Conservation (phyloP, 1,140 invertebrate genomes). For the Drosophila miranda region DNA sequence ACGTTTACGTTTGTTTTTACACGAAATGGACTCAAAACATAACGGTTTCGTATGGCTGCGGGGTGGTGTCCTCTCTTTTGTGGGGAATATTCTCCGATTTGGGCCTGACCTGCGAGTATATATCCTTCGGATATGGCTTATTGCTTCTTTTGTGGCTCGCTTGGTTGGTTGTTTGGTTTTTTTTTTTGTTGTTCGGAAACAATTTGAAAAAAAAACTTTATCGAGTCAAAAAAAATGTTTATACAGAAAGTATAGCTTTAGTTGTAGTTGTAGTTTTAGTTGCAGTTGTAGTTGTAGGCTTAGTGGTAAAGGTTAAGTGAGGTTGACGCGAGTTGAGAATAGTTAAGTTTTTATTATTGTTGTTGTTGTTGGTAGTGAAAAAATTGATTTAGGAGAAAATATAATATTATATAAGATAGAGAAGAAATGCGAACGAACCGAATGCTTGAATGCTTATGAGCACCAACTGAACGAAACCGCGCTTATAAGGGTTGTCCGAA, state of each 20-base stretch:
- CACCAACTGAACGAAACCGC: conserved; percentile 45
- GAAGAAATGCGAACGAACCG: conserved; percentile 83
- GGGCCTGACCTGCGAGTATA: not conserved
- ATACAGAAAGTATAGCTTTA: conserved; percentile 57
- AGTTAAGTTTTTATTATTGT: conserved; percentile 67
- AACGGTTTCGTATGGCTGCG: conserved; percentile 32
- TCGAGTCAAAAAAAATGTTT: conserved; percentile 55
- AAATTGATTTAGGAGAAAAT: conserved; percentile 82
- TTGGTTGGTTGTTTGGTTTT: not conserved
- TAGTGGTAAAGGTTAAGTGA: conserved; percentile 71
- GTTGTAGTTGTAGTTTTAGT: conserved; percentile 43
- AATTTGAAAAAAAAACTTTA: conserved; percentile 56
- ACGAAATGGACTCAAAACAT: conserved; percentile 70
- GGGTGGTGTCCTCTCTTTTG: conserved; percentile 28
- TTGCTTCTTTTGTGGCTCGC: conserved; percentile 3
- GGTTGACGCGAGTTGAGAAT: conserved; percentile 73
- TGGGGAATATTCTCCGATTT: not conserved
- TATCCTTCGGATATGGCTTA: conserved; percentile 12
- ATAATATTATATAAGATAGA: conserved; percentile 83
- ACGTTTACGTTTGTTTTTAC: conserved; percentile 76
- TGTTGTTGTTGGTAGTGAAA: conserved; percentile 78
- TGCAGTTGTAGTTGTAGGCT: conserved; percentile 32
- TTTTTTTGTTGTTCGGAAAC: conserved; percentile 29
- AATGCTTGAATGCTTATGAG: conserved; percentile 83
- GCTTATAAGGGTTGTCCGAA: conserved; percentile 75